Conservation (phyloP, 2,888 invertebrate genomes). For the Choristoneura rosaceana region DNA sequence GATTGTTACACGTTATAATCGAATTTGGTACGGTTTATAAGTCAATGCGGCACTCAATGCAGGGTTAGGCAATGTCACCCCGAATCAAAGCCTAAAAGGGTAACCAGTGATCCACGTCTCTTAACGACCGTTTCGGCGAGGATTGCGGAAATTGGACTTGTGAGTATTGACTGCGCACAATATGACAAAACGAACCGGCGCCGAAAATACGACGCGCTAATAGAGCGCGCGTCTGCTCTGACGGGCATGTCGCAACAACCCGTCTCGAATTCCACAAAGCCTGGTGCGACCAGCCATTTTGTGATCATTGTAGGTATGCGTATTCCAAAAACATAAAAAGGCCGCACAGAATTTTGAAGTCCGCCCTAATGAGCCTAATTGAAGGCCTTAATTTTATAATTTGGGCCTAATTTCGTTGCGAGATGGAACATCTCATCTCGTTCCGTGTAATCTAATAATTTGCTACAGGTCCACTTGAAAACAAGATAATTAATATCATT, state of each 20-base stretch:
- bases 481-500: conserved; percentile 13
- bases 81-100: conserved; percentile 44
- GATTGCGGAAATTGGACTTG: conserved; percentile 55
- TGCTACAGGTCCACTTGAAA: not conserved
- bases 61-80: conserved; percentile 46
- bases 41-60: conserved; percentile 17
- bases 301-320: conserved; percentile 15
- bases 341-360: conserved; percentile 45
- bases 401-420: conserved; percentile 52
- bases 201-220: conserved; percentile 46
- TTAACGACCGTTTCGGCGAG: conserved; percentile 47
- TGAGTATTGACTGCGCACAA: conserved; percentile 51
- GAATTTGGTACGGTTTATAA: conserved; percentile 21
- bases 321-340: conserved; percentile 30
- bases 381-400: conserved; percentile 57
- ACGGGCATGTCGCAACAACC: conserved; percentile 41
- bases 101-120: conserved; percentile 53
- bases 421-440: not conserved
- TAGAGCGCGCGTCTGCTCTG: conserved; percentile 21
- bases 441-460: conserved; percentile 7
- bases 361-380: conserved; percentile 54
- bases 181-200: conserved; percentile 45
- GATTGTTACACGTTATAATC: conserved; percentile 25
- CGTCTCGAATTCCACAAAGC: conserved; percentile 53
- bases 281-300: conserved; percentile 48